phyloP scores from a whole-genome alignment of 35 echinoderm and acorn worm genomes.

The Stichopus chloronotus region DNA sequence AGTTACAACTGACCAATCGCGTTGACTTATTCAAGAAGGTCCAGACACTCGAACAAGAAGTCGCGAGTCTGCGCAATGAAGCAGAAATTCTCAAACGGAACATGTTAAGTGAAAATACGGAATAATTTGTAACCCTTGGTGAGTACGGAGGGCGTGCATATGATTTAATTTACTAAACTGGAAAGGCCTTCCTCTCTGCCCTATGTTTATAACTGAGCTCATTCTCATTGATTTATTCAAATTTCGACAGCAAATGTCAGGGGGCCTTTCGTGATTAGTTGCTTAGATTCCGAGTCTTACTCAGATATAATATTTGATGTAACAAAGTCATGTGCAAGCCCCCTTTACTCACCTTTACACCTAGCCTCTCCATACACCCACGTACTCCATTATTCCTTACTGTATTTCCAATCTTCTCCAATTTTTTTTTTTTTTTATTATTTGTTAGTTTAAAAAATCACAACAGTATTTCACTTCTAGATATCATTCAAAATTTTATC shows the following conservation, averaged over 20 bases:
- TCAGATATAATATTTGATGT: not conserved
- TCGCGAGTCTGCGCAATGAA: constrained; percentile 49
- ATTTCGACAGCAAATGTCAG: not conserved
- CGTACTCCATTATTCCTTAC: not conserved
- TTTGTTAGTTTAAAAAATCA: too few species aligned
- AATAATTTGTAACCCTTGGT: constrained; percentile 29
- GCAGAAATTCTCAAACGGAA: constrained; percentile 55
- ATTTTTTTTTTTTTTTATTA: too few species aligned
- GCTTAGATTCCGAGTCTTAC: not conserved
- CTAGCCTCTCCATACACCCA: not conserved
- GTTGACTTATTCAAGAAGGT: constrained; percentile 55
- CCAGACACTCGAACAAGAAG: constrained; percentile 55
- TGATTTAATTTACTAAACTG: not conserved
- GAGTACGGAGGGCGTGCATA: constrained; percentile 56
- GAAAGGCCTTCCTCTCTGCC: not conserved
- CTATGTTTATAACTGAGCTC: not conserved
- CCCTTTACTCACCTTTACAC: constrained; percentile 29
- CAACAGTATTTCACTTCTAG: not conserved
- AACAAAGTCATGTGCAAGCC: constrained; percentile 50
- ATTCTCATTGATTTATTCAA: too few species aligned
- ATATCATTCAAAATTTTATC: not conserved
- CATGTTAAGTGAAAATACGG: constrained; percentile 55
- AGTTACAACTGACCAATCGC: constrained; percentile 26
- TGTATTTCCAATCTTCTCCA: not conserved
- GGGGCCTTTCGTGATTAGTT: not conserved